A percentile compares a stretch with the other conserved stretches of the same genome.
Evolutionary conservation across 2,797 vertebrate species (phyloP).

Genomic region (Galago senegalensis): DNA sequence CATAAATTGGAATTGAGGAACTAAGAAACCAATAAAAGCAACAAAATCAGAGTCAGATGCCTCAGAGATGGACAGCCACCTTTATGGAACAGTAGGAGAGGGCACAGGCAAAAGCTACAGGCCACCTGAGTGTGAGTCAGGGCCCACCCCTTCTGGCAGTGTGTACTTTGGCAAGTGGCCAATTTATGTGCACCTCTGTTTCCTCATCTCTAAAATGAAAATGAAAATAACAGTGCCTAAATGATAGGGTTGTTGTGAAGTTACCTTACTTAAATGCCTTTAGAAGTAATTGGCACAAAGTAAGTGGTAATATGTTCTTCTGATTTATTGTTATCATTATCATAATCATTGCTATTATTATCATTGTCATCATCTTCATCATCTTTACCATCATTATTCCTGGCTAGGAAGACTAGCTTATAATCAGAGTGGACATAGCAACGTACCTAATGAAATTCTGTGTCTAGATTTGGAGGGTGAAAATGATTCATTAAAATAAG

Average conservation of each 20-base stretch:
- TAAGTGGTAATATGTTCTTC: neutral
- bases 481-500: neutral
- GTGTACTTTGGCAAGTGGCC: neutral
- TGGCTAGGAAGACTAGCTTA: neutral
- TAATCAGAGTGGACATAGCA: neutral
- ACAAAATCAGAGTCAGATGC: neutral
- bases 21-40: slow-evolving; percentile 8
- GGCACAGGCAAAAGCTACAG: neutral
- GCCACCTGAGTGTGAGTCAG: no score
- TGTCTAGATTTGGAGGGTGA: neutral
- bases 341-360: neutral
- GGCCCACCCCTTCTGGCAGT: fast-evolving
- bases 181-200: neutral
- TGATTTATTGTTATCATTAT: neutral
- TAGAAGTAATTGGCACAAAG: neutral
- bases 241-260: neutral
- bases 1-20: neutral
- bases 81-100: no score
- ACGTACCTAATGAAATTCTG: neutral
- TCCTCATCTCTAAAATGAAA: neutral
- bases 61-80: neutral
- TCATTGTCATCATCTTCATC: neutral
- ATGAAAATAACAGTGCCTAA: neutral
- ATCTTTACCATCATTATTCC: neutral
- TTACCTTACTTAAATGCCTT: neutral